Percentiles rank a stretch among this genome's conserved stretches.
Evolutionary conservation across 2,888 invertebrate species (phyloP).

Genomic region (Catocala sponsa): DNA sequence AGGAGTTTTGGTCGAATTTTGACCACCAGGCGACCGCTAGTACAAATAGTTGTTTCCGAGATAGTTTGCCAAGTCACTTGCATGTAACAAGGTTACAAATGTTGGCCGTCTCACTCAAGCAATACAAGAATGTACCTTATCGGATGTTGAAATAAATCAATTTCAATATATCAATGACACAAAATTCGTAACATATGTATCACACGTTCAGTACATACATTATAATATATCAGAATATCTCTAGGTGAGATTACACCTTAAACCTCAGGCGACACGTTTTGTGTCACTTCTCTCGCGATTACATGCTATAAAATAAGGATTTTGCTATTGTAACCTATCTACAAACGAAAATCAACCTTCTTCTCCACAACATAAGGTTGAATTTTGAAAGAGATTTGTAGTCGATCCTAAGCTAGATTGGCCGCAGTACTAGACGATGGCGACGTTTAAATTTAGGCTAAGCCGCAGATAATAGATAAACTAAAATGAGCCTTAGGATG

Average conservation of each 20-base stretch:
- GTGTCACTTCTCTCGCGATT: constrained; percentile 39
- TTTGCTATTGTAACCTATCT: constrained; percentile 21
- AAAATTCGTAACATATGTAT: constrained; percentile 16
- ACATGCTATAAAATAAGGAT: constrained; percentile 45
- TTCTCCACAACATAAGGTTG: neutral
- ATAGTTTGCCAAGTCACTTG: no score
- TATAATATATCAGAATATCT: constrained; percentile 25
- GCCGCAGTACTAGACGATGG: constrained; percentile 27
- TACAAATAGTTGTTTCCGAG: no score
- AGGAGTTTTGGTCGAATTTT: no score
- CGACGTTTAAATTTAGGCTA: constrained; percentile 41
- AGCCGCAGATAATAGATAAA: constrained; percentile 50
- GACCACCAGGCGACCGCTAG: no score
- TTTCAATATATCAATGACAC: neutral
- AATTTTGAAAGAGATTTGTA: constrained; percentile 6
- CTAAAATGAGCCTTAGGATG: constrained; percentile 34
- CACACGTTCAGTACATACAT: constrained; percentile 17
- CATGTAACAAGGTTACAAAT: no score
- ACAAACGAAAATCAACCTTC: constrained; percentile 23
- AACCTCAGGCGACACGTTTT: constrained; percentile 34
- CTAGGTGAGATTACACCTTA: constrained; percentile 34
- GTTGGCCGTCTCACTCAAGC: no score
- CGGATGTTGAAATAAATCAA: no score
- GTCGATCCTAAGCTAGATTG: constrained; percentile 33
- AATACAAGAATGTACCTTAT: no score